A percentile compares a stretch with the other conserved stretches of the same genome.
Evolutionary conservation across 2,888 invertebrate species (phyloP).

Genomic region (Cynaeus angustus): DNA sequence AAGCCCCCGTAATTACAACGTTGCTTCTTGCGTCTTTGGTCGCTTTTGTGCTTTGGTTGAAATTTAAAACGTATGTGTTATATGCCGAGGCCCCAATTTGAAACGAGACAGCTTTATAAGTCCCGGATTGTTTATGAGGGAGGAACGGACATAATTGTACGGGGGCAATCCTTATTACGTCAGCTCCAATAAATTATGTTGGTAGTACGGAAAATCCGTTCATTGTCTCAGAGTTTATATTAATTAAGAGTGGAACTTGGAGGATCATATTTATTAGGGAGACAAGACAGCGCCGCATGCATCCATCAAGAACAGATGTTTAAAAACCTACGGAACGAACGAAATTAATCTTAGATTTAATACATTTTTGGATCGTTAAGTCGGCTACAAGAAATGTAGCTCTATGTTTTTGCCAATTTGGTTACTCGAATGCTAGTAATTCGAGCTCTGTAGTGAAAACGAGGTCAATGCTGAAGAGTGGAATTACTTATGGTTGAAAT

Average conservation of each 20-base stretch:
- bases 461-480: too few relatives aligned
- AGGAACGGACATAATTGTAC: conserved; percentile 44
- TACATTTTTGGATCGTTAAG: too few relatives aligned
- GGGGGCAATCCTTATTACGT: conserved; percentile 44
- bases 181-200: conserved; percentile 44
- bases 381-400: too few relatives aligned
- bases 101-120: conserved; percentile 46
- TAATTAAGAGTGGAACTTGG: conserved; percentile 21
- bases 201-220: conserved; percentile 42
- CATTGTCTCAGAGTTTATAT: conserved; percentile 20
- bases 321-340: neutral
- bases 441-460: too few relatives aligned
- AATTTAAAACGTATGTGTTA: conserved; percentile 32
- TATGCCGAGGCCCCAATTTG: conserved; percentile 28
- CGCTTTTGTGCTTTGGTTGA: conserved; percentile 25
- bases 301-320: neutral
- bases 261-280: neutral
- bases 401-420: too few relatives aligned
- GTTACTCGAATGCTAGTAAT: too few relatives aligned
- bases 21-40: conserved; percentile 34
- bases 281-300: neutral
- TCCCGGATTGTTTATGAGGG: conserved; percentile 45
- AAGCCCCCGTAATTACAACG: conserved; percentile 32
- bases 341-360: too few relatives aligned
- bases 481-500: too few relatives aligned